Percentiles rank a stretch among this genome's conserved stretches.
Evolutionary conservation across 1,140 invertebrate species (phyloP).

Genomic region (Heliconius nattereri): DNA sequence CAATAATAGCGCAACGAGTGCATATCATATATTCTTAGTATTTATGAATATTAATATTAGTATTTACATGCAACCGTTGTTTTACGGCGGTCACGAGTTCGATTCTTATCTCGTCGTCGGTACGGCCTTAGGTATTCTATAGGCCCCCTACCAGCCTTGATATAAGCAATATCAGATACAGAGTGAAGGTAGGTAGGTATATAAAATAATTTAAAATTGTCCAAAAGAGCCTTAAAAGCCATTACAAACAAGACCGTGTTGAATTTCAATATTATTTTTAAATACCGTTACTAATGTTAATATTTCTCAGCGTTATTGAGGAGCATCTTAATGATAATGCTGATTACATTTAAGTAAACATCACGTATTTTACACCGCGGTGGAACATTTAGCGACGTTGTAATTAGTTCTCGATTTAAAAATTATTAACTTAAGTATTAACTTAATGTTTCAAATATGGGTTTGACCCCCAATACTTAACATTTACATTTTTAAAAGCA

Average conservation of each 20-base stretch:
- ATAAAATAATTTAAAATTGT: too few species aligned
- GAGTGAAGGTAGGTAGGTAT: too few species aligned
- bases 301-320: not conserved
- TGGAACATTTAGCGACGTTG: not conserved
- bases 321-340: not conserved
- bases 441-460: not conserved
- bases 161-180: too few species aligned
- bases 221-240: not conserved
- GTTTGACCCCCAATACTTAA: not conserved
- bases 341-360: not conserved
- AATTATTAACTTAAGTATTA: not conserved
- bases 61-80: conserved; percentile 11
- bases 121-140: too few species aligned
- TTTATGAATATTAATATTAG: conserved; percentile 9
- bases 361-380: not conserved
- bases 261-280: not conserved
- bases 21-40: not conserved
- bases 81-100: not conserved
- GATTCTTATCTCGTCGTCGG: not conserved
- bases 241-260: not conserved
- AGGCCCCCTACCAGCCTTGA: too few species aligned
- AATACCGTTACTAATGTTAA: conserved; percentile 6
- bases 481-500: not conserved
- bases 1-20: not conserved
- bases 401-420: not conserved